Evolutionary conservation across 2,888 invertebrate genomes (phyloP), one percentile per base, ranked within the genome.

Genomic region (Oasisia sp.): DNA sequence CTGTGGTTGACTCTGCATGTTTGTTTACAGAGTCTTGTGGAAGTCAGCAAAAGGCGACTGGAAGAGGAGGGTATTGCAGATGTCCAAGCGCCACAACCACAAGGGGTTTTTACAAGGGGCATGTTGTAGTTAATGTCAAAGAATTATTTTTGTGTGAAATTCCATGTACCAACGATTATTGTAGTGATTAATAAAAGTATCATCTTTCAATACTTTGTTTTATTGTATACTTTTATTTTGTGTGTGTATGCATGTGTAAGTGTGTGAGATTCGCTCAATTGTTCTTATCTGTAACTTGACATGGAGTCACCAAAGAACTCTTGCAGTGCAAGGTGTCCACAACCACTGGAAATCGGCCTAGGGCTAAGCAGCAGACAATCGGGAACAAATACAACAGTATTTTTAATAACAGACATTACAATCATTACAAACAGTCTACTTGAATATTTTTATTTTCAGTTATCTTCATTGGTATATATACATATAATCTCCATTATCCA

Each of bases 21-120:
- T 91, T 91, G 32, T 14, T 91, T 92, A 4, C 93, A 93, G 93
- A 93, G 93, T 92, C 91, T 93, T 27, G 92, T 92, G 8, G 93
- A 93, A 56, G 90, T 93, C 11, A 92, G 93, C 8, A 93, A 93
- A 74, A 74, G 91, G 74, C 92, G 89, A 89, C 45, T 93, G 44
- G 92, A 92, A n/a, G 92, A 93, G 90, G 93, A 92, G 32, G 93
- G 93, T 32, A 89, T 92, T 38, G 89, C 92, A 27, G 74, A 74
- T 74, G 74, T 27, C 27, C 74, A 74, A 74, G 27, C 27, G 74
- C 74, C 74, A 19, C 74, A 27, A 7, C 74, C 74, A 74, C 74
- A 4, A 5, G 74, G 74, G 19, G 27, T 74, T 74, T 74, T 74
- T 74, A 74, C 74, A 27, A 74, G 74, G 74, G 74, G 74, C 74